phyloP scores from a whole-genome alignment of 2,888 invertebrate genomes.

The Agriotes lineatus region DNA sequence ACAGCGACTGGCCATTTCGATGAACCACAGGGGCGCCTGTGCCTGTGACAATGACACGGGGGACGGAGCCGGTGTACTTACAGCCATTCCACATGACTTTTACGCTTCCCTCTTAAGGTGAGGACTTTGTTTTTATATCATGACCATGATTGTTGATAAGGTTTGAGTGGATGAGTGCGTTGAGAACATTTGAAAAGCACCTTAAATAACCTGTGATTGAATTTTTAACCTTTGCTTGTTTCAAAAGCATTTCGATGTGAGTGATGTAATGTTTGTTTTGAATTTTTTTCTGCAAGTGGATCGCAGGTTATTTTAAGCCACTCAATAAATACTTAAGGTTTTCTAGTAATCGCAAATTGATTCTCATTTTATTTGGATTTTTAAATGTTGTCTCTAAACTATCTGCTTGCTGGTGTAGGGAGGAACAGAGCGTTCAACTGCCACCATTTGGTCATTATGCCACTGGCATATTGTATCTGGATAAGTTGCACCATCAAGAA shows the following conservation, averaged over 20 bases:
- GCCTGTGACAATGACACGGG: conserved; percentile 99
- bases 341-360: neutral
- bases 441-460: conserved; percentile 93
- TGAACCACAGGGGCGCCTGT: conserved; percentile 99
- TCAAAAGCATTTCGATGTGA: no score
- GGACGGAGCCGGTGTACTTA: conserved; percentile 97
- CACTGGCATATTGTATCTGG: conserved; percentile 95
- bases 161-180: neutral
- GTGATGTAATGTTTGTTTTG: no score
- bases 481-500: conserved; percentile 83
- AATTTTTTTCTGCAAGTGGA: no score
- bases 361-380: neutral
- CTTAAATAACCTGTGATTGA: no score
- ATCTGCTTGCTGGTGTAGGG: conserved; percentile 69
- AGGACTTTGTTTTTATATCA: conserved; percentile 49
- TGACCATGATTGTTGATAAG: neutral
- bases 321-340: no score
- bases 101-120: conserved; percentile 89
- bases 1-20: conserved; percentile 92
- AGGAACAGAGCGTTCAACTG: conserved; percentile 83
- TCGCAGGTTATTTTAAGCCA: no score
- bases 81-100: conserved; percentile 95
- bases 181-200: neutral
- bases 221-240: no score
- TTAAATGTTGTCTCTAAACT: conserved; percentile 31